phyloP scores from a whole-genome alignment of 2,888 invertebrate genomes.

The Drosophila testacea region DNA sequence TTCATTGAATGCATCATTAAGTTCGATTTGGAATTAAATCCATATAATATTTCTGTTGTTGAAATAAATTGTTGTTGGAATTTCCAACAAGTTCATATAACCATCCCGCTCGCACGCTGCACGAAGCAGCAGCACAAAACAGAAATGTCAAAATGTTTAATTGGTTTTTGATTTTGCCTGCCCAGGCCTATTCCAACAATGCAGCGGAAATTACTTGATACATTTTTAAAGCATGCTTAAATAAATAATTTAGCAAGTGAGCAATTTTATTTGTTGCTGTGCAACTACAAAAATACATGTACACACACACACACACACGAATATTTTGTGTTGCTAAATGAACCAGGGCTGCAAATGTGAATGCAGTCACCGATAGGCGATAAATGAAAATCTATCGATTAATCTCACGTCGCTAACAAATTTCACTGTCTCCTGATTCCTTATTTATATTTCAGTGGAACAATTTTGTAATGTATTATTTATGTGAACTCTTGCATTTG shows the following conservation, averaged over 20 bases:
- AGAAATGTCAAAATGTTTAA: constrained; percentile 70
- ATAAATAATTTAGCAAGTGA: neutral
- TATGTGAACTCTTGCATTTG: constrained; percentile 26
- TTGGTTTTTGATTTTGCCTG: constrained; percentile 45
- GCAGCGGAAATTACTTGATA: neutral
- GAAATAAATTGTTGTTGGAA: constrained; percentile 71
- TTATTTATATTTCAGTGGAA: neutral
- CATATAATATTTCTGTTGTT: constrained; percentile 60
- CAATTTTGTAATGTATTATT: constrained; percentile 28
- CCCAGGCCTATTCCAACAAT: neutral
- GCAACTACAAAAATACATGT: constrained; percentile 1
- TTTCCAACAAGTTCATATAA: constrained; percentile 66
- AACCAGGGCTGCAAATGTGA: constrained; percentile 47
- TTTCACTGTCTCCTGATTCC: constrained; percentile 45
- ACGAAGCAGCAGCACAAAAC: constrained; percentile 64
- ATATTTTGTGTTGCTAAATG: constrained; percentile 5
- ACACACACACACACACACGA: neutral
- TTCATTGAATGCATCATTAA: constrained; percentile 6
- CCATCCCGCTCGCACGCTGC: constrained; percentile 58
- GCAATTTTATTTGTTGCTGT: neutral
- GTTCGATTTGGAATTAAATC: constrained; percentile 19
- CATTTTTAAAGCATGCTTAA: neutral
- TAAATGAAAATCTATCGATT: constrained; percentile 33
- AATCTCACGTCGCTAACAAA: constrained; percentile 33
- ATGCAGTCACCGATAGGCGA: constrained; percentile 41